Evolutionary conservation across 35 echinoderm and acorn worm genomes (phyloP).

Genomic region (Stichopus chloronotus): DNA sequence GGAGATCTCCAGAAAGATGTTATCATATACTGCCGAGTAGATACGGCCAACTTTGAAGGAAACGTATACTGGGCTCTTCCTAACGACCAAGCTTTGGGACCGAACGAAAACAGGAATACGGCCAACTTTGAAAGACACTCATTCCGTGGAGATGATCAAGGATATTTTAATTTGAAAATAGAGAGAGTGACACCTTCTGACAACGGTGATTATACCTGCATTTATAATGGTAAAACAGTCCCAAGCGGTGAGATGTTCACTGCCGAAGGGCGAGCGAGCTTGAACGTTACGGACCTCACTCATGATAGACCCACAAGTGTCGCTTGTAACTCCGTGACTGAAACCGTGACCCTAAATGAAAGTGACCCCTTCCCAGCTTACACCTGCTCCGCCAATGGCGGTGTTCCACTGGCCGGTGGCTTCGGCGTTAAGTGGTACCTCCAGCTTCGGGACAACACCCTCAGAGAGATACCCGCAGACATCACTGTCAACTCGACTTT

Average conservation of each 20-base stretch:
- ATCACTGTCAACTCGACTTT: neutral
- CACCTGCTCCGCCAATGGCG: conserved; percentile 1
- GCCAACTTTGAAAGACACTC: neutral
- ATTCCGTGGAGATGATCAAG: neutral
- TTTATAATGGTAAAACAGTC: neutral
- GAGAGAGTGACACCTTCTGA: neutral
- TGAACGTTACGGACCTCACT: neutral
- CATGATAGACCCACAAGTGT: neutral
- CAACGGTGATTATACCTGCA: conserved; percentile 13
- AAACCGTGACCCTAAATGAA: neutral
- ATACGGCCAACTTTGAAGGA: neutral
- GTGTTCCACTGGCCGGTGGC: conserved; percentile 4
- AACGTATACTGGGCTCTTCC: conserved; percentile 40
- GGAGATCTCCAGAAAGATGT: neutral
- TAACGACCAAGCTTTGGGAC: conserved; percentile 14
- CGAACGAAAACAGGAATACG: conserved; percentile 27
- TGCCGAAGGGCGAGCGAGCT: neutral
- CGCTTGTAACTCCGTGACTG: neutral
- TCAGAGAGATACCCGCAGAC: neutral
- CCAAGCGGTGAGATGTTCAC: neutral
- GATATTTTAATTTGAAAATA: conserved; percentile 42
- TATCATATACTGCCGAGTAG: conserved; percentile 35
- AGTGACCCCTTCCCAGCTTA: neutral
- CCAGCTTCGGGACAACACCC: conserved; percentile 5
- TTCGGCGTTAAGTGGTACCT: conserved; percentile 16